phyloP scores from a whole-genome alignment of 2,888 invertebrate species.

The Orthonychiurus folsomi region DNA sequence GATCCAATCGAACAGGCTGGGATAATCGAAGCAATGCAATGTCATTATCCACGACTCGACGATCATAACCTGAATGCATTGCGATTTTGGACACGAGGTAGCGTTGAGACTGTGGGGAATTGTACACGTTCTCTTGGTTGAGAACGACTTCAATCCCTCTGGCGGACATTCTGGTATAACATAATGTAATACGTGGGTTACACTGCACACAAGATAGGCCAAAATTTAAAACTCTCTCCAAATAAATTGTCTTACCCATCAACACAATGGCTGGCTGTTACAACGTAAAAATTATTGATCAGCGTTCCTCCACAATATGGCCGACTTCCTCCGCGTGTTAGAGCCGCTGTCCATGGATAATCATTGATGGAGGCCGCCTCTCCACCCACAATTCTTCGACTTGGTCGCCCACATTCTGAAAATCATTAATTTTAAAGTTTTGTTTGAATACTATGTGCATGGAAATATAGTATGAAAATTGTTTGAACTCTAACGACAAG shows the following conservation, averaged over 20 bases:
- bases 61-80: conserved; percentile 33
- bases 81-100: conserved; percentile 27
- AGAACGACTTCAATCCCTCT: conserved; percentile 4
- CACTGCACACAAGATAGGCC: no score
- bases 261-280: conserved; percentile 74
- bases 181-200: no score
- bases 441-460: no score
- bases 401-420: conserved; percentile 41
- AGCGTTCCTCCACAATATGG: conserved; percentile 83
- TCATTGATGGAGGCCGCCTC: conserved; percentile 61
- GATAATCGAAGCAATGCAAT: conserved; percentile 20
- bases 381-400: conserved; percentile 70
- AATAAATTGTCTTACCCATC: conserved; percentile 60
- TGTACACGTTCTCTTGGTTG: conserved; percentile 3
- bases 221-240: no score
- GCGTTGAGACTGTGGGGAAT: not conserved
- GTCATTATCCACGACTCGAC: conserved; percentile 29
- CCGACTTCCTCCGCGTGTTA: conserved; percentile 67
- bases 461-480: no score
- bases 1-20: conserved; percentile 5
- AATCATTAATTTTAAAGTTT: no score
- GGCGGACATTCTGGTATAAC: conserved; percentile 2
- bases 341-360: conserved; percentile 78
- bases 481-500: not conserved
- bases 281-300: conserved; percentile 57